Percentiles rank a stretch among this genome's conserved stretches.
Evolutionary conservation across 1,140 invertebrate genomes (phyloP).

Genomic region (Zelostemma sp.): DNA sequence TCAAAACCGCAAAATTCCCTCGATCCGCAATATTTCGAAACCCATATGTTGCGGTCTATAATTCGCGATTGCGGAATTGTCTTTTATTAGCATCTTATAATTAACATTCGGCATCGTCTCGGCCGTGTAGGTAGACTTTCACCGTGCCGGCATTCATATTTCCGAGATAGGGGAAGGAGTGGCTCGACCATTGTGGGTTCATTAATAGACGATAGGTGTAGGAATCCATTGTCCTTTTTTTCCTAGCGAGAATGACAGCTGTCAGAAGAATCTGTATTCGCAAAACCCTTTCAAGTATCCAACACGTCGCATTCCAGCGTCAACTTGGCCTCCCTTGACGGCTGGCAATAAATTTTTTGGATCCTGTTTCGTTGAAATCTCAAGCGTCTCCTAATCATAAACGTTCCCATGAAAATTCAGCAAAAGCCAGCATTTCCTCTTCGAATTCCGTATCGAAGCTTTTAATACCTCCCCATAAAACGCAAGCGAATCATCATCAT

Average conservation of each 20-base stretch:
- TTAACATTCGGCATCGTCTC: background rate
- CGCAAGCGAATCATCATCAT: too few species aligned
- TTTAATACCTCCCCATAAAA: too few species aligned
- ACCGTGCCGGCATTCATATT: background rate
- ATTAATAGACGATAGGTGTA: slow-evolving; percentile 43
- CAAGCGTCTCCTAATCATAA: background rate
- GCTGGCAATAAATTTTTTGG: too few species aligned
- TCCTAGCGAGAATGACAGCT: slow-evolving; percentile 40
- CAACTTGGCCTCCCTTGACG: slow-evolving; percentile 4
- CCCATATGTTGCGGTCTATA: background rate
- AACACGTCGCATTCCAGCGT: background rate
- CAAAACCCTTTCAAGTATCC: slow-evolving; percentile 5
- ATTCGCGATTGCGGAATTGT: background rate
- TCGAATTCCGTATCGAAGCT: too few species aligned
- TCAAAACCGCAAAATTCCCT: background rate
- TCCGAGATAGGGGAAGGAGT: slow-evolving; percentile 7
- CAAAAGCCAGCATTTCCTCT: too few species aligned
- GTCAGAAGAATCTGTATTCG: slow-evolving; percentile 24
- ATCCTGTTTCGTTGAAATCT: background rate
- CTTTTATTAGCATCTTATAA: background rate
- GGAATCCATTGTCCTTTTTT: slow-evolving; percentile 33
- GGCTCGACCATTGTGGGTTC: slow-evolving; percentile 26
- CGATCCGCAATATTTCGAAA: background rate
- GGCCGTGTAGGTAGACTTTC: background rate
- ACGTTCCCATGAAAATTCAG: too few species aligned